phyloP scores from a whole-genome alignment of 2,797 vertebrate species.

The Notamacropus eugenii region DNA sequence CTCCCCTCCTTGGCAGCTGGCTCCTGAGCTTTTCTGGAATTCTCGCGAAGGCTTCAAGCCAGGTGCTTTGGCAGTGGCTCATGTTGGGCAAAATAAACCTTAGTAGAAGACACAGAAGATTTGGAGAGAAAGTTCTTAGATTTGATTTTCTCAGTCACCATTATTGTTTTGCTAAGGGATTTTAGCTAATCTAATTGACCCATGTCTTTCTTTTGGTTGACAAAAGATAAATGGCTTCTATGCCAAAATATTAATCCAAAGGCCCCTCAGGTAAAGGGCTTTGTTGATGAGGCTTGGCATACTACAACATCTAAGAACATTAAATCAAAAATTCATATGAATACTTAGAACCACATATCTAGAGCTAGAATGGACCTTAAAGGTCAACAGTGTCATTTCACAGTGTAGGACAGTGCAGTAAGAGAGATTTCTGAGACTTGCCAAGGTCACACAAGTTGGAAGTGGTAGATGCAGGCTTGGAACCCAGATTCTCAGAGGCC shows the following conservation, averaged over 20 bases:
- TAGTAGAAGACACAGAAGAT: not conserved
- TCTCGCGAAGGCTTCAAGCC: not conserved
- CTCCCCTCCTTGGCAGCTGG: not conserved
- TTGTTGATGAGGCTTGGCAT: not conserved
- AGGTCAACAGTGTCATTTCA: conserved; percentile 9
- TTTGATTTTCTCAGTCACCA: not conserved
- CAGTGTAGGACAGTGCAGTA: not conserved
- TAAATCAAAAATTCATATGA: not conserved
- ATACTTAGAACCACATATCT: not conserved
- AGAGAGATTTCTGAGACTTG: not conserved
- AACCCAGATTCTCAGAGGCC: not conserved
- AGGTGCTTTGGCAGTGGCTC: not conserved
- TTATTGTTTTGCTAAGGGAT: not conserved
- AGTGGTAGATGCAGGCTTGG: not conserved
- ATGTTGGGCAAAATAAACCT: not conserved
- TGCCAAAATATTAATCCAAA: not conserved
- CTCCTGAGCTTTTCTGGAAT: fast-evolving
- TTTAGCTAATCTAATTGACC: not conserved
- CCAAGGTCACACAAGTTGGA: not conserved
- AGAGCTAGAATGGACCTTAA: not conserved
- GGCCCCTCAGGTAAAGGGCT: not conserved
- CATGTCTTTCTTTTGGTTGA: not conserved
- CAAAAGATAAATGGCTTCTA: not conserved
- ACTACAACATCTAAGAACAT: not conserved
- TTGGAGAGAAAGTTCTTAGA: not conserved